Conservation (phyloP, 2,113 vertebrate genomes). For the Daubentonia madagascariensis region DNA sequence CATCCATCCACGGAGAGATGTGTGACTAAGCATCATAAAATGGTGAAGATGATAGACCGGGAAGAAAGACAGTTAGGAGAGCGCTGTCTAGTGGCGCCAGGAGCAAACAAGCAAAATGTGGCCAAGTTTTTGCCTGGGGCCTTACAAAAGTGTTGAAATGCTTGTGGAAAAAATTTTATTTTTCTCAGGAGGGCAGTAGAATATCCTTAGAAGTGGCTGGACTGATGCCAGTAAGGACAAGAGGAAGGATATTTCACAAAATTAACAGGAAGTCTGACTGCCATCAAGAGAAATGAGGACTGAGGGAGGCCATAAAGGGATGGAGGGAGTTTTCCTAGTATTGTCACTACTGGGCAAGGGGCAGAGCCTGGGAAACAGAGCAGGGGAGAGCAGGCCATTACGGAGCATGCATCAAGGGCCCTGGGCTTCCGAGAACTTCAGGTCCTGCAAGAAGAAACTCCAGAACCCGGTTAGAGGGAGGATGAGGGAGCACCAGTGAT, state of each 20-base stretch:
- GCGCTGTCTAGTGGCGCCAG: neutral
- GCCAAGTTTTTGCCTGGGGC: neutral
- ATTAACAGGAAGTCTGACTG: neutral
- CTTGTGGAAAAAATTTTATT: neutral
- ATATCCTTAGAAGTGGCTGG: neutral
- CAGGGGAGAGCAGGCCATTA: neutral
- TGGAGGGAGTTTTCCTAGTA: neutral
- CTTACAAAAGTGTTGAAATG: neutral
- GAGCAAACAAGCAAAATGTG: neutral
- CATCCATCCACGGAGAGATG: neutral
- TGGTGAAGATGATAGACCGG: neutral
- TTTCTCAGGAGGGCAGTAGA: neutral
- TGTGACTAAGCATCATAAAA: neutral
- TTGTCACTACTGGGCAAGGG: neutral
- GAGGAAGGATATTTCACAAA: neutral
- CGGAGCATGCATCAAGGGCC: neutral
- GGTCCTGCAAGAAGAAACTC: neutral
- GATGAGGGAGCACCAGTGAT: neutral
- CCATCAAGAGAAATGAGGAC: neutral
- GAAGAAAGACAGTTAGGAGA: neutral
- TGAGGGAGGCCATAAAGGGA: neutral
- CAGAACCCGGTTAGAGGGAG: neutral
- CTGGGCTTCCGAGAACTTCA: neutral
- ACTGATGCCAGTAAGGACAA: neutral
- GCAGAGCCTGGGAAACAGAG: neutral